A percentile compares a stretch with the other conserved stretches of the same genome.
Conservation (phyloP, 2,113 vertebrate genomes). For the Bos javanicus region DNA sequence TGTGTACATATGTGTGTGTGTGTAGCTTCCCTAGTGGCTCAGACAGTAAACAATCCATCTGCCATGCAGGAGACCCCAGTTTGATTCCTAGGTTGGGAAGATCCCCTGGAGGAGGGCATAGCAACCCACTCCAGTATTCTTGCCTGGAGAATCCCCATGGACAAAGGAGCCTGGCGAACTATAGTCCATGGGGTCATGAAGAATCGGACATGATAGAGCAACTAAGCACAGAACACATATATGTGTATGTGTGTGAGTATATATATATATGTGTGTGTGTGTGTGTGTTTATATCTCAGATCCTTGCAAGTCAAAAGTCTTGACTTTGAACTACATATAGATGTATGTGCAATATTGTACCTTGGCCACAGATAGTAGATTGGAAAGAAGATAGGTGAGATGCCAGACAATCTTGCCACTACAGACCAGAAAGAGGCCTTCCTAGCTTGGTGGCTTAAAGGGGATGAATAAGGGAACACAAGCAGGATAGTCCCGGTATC, state of each 20-base stretch:
- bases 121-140: background rate
- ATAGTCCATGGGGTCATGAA: background rate
- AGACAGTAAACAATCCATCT: background rate
- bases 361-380: background rate
- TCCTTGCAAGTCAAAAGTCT: background rate
- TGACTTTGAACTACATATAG: background rate
- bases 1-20: background rate
- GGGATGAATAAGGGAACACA: background rate
- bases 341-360: background rate
- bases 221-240: background rate
- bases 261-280: rapidly evolving
- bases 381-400: background rate
- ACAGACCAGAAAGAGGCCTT: background rate
- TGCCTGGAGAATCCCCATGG: background rate
- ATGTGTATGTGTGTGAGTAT: background rate
- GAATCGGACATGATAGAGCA: background rate
- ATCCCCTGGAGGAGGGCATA: background rate
- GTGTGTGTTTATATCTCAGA: background rate
- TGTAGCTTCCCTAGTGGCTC: background rate
- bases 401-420: background rate
- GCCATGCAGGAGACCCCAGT: background rate
- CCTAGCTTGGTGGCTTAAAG: too few relatives aligned
- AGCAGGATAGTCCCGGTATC: background rate
- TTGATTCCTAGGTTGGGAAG: background rate
- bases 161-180: rapidly evolving